phyloP scores from a whole-genome alignment of 2,113 vertebrate genomes.

The Tenebrosternarchus preto region DNA sequence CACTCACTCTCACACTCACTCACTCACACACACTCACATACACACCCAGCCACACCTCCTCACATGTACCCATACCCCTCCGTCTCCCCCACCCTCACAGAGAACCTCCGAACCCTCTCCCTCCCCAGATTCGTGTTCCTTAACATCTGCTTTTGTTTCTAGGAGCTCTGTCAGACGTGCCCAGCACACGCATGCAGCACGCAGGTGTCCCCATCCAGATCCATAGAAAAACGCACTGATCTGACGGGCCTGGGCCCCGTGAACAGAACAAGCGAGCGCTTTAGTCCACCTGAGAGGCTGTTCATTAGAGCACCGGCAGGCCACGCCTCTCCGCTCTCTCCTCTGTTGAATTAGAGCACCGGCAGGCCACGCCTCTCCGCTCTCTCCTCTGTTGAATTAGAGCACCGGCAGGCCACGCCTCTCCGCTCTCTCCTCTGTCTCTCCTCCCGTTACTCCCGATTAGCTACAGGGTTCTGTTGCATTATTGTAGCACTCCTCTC shows the following conservation, averaged over 20 bases:
- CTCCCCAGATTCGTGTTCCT: conserved; percentile 32
- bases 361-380: too few relatives aligned
- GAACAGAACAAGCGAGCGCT: not conserved
- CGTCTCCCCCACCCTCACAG: not conserved
- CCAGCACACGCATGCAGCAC: conserved; percentile 3
- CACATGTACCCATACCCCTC: too few relatives aligned
- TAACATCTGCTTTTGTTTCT: conserved; percentile 38
- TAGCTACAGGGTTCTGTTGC: not conserved
- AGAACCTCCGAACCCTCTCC: conserved; percentile 17
- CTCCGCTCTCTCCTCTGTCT: conserved; percentile 8
- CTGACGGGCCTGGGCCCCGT: not conserved
- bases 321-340: conserved; percentile 10
- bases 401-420: conserved; percentile 5
- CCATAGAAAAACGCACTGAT: not conserved
- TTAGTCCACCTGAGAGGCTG: not conserved
- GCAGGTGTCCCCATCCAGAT: not conserved
- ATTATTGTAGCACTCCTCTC: not conserved
- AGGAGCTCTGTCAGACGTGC: conserved; percentile 30
- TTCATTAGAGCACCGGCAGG: conserved; percentile 29
- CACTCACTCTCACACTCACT: too few relatives aligned
- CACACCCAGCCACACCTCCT: too few relatives aligned
- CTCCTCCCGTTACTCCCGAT: conserved; percentile 25
- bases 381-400: conserved; percentile 23
- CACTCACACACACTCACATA: too few relatives aligned
- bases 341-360: too few relatives aligned